Evolutionary conservation across 1,140 invertebrate species (phyloP).

Genomic region (Helicoverpa armigera): DNA sequence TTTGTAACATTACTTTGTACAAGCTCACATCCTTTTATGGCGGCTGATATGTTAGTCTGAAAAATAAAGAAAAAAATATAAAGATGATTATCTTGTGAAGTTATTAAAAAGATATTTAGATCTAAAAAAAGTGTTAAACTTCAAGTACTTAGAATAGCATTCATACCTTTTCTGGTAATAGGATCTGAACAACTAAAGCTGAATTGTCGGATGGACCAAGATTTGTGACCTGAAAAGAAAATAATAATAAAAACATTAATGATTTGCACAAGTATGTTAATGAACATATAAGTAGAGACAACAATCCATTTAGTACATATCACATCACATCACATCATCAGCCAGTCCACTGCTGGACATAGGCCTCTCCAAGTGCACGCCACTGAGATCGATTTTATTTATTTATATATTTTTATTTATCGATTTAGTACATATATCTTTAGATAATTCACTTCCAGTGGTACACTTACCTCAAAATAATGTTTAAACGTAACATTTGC

Average conservation of each 20-base stretch:
- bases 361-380: no score
- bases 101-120: no score
- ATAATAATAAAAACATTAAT: background rate
- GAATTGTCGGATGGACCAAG: slow-evolving; percentile 73
- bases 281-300: no score
- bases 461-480: slow-evolving; percentile 72
- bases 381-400: no score
- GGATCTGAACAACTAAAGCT: slow-evolving; percentile 57
- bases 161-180: slow-evolving; percentile 64
- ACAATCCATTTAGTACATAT: no score
- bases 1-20: background rate
- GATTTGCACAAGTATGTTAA: no score
- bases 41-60: slow-evolving; percentile 63
- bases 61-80: slow-evolving; percentile 41
- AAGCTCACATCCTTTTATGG: slow-evolving; percentile 62
- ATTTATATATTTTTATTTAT: no score
- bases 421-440: no score
- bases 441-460: background rate
- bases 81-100: slow-evolving; percentile 7
- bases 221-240: slow-evolving; percentile 68
- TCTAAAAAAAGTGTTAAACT: no score
- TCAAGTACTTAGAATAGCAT: no score
- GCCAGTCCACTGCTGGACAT: no score
- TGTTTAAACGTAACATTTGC: slow-evolving; percentile 66
- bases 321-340: no score